Evolutionary conservation across 2,888 invertebrate genomes (phyloP).

Genomic region (Melanostoma mellinum): DNA sequence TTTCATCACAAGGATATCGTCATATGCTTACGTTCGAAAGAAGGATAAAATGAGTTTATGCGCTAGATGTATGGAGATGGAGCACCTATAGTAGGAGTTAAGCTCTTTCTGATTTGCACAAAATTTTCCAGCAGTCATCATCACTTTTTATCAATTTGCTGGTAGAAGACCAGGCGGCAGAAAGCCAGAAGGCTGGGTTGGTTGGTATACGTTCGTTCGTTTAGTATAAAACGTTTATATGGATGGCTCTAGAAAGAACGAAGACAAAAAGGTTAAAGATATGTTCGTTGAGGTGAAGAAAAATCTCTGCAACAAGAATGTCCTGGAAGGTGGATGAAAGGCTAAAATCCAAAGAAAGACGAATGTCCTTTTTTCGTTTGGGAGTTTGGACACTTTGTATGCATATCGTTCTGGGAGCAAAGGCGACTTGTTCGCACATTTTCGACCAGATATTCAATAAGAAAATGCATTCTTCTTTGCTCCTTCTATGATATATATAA

Average conservation of each 20-base stretch:
- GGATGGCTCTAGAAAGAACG: constrained; percentile 24
- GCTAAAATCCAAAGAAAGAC: constrained; percentile 67
- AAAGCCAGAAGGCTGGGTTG: constrained; percentile 28
- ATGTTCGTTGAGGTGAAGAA: constrained; percentile 46
- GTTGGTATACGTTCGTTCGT: no score
- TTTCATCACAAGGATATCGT: constrained; percentile 65
- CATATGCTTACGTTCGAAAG: constrained; percentile 62
- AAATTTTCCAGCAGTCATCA: constrained; percentile 71
- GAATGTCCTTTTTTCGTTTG: constrained; percentile 68
- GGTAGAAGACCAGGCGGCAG: constrained; percentile 14
- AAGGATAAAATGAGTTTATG: constrained; percentile 36
- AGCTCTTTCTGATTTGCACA: constrained; percentile 72
- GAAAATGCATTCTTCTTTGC: constrained; percentile 48
- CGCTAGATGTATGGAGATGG: constrained; percentile 6
- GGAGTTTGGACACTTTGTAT: constrained; percentile 56
- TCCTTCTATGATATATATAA: constrained; percentile 5
- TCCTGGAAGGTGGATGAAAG: constrained; percentile 62
- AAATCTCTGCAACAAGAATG: constrained; percentile 57
- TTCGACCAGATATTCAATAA: constrained; percentile 62
- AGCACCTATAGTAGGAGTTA: constrained; percentile 34
- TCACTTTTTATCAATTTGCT: constrained; percentile 72
- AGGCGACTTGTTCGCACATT: constrained; percentile 53
- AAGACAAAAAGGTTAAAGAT: constrained; percentile 3
- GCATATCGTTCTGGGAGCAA: constrained; percentile 52
- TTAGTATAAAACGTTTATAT: not conserved